phyloP scores from a whole-genome alignment of 2,113 vertebrate species.

The Tichodroma muraria region DNA sequence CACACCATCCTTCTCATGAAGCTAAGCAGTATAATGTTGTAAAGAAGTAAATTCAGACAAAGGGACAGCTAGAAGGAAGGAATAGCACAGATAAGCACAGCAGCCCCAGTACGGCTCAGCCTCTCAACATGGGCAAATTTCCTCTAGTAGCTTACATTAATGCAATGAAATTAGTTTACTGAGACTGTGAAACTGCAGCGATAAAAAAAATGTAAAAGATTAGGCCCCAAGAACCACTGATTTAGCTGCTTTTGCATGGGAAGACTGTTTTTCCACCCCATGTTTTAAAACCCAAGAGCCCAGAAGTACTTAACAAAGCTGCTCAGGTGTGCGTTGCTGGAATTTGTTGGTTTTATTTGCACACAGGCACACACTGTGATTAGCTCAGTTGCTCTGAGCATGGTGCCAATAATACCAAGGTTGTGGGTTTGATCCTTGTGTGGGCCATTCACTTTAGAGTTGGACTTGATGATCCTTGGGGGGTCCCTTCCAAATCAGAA shows the following conservation, averaged over 20 bases:
- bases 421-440: not conserved
- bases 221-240: not conserved
- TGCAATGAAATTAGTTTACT: not conserved
- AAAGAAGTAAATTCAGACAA: not conserved
- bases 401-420: not conserved
- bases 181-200: not conserved
- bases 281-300: not conserved
- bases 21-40: not conserved
- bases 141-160: not conserved
- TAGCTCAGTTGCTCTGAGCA: not conserved
- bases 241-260: not conserved
- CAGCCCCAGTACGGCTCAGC: not conserved
- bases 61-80: not conserved
- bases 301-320: not conserved
- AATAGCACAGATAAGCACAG: not conserved
- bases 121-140: not conserved
- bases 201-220: not conserved
- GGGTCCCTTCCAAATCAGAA: not conserved
- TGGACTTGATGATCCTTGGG: fast-evolving
- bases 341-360: not conserved
- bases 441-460: not conserved
- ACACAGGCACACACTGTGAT: not conserved
- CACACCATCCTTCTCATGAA: not conserved
- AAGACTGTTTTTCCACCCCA: not conserved
- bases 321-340: not conserved